phyloP scores from a whole-genome alignment of 2,113 vertebrate species.

The Choloepus hoffmanni region DNA sequence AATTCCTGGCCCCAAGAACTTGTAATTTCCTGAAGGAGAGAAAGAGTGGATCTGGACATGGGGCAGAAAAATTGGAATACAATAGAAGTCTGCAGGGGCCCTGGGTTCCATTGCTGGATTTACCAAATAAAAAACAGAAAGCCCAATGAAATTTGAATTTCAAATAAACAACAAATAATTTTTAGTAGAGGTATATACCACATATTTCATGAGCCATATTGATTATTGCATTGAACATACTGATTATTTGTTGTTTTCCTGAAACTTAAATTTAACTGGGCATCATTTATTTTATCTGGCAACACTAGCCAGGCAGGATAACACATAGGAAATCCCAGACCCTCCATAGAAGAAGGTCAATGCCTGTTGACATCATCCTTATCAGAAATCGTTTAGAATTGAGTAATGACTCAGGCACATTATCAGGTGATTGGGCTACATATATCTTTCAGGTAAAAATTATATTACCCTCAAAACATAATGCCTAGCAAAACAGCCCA shows the following conservation, averaged over 20 bases:
- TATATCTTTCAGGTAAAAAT: not conserved
- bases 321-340: not conserved
- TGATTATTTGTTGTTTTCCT: not conserved
- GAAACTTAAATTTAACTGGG: not conserved
- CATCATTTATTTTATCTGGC: not conserved
- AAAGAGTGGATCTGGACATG: not conserved
- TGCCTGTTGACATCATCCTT: not conserved
- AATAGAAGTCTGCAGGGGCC: not conserved
- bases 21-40: not conserved
- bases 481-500: not conserved
- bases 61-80: fast-evolving
- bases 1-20: not conserved
- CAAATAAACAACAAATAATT: not conserved
- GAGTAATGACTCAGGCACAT: not conserved
- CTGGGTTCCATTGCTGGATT: not conserved
- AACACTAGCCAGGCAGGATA: not conserved
- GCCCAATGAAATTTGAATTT: not conserved
- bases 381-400: not conserved
- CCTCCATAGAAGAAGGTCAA: not conserved
- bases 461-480: not conserved
- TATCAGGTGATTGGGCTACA: not conserved
- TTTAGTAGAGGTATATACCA: not conserved
- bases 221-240: not conserved
- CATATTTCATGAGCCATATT: not conserved
- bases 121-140: not conserved